Base-by-base conservation (phyloP, 2,113 vertebrate species). In the Coreoperca whiteheadi region DNA sequence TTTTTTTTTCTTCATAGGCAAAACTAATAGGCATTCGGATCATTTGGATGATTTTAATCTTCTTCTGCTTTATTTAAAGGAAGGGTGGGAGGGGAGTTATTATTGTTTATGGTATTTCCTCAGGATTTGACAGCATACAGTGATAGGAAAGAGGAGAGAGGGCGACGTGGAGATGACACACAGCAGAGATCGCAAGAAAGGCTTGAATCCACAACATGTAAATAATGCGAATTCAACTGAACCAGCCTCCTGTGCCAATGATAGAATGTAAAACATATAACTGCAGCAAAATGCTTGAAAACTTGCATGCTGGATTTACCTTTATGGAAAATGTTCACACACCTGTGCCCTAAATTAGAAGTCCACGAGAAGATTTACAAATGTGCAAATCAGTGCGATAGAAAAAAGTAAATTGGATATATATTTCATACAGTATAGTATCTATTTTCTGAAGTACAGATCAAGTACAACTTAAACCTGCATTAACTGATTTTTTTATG, bases 11-110 rank as follows among this genome's bases (percentile, higher is more conserved):
- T 68, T 83, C 32, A 30, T 60, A 80, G 46, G 78, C 57, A 66
- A 78, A 89, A 76, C 69, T 56, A 78, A 84, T 56, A 85, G 64
- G 34, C 63, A 63, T 79, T 56, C 12, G 54, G 30, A 79, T 87
- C 53, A 86, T 86, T 86, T 83, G 86, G 77, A 59, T 82, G 48
- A 68, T 82, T 83, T 28, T 37, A 75, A 77, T 83, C 57, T 80
- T 81, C 53, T 50, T 65, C 69, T 48, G 65, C 65, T 76, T 78
- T 70, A 39, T 77, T 82, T 64, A 53, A 57, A 66, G 16, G 41
- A 54, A 34, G 39, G 74, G 73, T 64, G 23, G 69, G 77, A 85
- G 81, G 75, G 65, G 57, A 82, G 74, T 63, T 8, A 1, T 75
- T 61, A 18, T 25, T 69, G 76, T 90, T 84, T 72, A 43, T 48